Conservation (phyloP, 2,797 vertebrate species). For the Xiphorhynchus erythropygius region DNA sequence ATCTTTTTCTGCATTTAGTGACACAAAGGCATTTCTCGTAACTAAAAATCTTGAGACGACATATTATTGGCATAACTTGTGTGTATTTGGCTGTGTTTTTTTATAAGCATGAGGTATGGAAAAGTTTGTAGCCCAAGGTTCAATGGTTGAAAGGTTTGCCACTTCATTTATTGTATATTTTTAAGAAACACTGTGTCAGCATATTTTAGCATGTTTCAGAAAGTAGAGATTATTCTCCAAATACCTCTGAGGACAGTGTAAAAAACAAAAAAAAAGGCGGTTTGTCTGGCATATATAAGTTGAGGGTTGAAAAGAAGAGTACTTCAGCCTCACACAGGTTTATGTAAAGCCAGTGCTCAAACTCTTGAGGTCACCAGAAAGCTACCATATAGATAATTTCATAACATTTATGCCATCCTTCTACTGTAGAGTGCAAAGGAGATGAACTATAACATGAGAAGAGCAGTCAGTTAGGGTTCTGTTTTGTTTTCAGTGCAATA, state of each 20-base stretch:
- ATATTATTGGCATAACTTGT: neutral
- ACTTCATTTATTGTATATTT: neutral
- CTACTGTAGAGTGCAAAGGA: neutral
- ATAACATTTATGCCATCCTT: neutral
- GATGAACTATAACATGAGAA: neutral
- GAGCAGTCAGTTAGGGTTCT: neutral
- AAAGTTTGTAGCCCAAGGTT: neutral
- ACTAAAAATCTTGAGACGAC: neutral
- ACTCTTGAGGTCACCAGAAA: neutral
- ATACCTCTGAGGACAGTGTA: neutral
- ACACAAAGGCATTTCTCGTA: neutral
- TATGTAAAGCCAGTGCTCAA: neutral
- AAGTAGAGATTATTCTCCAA: neutral
- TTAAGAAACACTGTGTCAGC: neutral
- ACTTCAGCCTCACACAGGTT: neutral
- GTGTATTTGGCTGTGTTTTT: neutral
- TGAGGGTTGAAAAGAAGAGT: neutral
- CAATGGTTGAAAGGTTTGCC: neutral
- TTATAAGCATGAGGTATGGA: neutral
- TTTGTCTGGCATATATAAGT: accelerated
- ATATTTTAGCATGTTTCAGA: neutral
- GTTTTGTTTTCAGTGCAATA: neutral
- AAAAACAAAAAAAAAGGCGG: neutral
- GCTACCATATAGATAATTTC: neutral
- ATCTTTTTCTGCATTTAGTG: neutral